These are phyloP conservation scores for Achatina immaculata DNA, from an alignment of 1,140 invertebrate species.

Conservation along the genomic window DNA sequence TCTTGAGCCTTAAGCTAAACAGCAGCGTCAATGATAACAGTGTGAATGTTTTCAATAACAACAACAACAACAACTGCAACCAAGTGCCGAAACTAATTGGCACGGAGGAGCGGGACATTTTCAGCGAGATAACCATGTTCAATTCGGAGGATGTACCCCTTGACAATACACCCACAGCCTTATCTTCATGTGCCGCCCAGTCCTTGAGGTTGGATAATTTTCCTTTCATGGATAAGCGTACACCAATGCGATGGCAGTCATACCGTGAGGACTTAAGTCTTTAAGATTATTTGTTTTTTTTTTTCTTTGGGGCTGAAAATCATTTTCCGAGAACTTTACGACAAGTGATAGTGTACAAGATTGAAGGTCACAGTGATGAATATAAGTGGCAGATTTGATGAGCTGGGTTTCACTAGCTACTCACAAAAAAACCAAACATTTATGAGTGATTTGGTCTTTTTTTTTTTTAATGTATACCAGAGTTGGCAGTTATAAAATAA, in stretches of 20 bases:
- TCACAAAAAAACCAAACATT: too few relatives aligned
- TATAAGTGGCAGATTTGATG: not conserved
- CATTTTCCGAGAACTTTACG: not conserved
- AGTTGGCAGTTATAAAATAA: too few relatives aligned
- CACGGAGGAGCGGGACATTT: slow-evolving; percentile 30
- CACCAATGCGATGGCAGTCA: not conserved
- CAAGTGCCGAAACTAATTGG: not conserved
- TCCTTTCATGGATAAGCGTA: slow-evolving; percentile 2
- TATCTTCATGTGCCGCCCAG: slow-evolving; percentile 1
- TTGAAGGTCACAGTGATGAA: slow-evolving; percentile 13
- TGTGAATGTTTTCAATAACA: not conserved
- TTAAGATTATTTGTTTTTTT: not conserved
- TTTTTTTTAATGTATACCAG: too few relatives aligned
- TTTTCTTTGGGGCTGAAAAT: not conserved
- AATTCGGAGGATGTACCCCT: not conserved
- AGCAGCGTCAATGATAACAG: not conserved
- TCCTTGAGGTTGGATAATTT: slow-evolving; percentile 29
- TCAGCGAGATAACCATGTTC: slow-evolving; percentile 31
- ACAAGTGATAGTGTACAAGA: not conserved
- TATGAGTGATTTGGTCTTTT: too few relatives aligned
- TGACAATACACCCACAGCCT: not conserved
- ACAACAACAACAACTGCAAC: not conserved
- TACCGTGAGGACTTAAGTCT: not conserved
- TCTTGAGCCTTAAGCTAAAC: not conserved
- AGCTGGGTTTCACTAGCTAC: not conserved